Base-by-base conservation (phyloP, 2,888 invertebrate genomes). In the Eupithecia subfuscata region DNA sequence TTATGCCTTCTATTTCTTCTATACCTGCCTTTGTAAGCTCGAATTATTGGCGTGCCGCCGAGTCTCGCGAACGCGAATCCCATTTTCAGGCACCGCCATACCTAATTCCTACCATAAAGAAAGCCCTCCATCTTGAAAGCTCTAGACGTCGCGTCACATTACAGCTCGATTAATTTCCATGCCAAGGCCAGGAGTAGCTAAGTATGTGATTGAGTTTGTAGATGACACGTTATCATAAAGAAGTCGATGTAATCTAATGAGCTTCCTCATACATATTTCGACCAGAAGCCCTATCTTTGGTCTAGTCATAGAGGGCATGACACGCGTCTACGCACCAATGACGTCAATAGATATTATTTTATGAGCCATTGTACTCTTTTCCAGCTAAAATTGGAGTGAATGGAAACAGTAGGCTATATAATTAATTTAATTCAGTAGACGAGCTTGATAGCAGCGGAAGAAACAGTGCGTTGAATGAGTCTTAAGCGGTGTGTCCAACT, bases 381-480 rank as follows among this genome's bases (percentile, higher is more conserved):
- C 70, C 71, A 60, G 67, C 69, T 75, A 45, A 48, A 69, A 72
- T 34, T 74, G 40, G 56, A 73, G 64, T 75, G 40, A 65, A 72
- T 75, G 73, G 67, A 73, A 73, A 72, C 75, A 75, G 71, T 73
- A 56, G 72, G 68, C 72, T 25, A 48, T 74, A 69, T 79, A 69
- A 77, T 79, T 77, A 73, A 79, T 79, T 75, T 63, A 75, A 76
- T 75, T 75, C 70, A 25, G 71, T 74, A 72, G 70, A 70, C 68
- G 63, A 40, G 56, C 69, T 71, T 69, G 63, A 8, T 1, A 30
- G 11, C 30, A 18, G 12, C 5, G 16, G 7, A 34, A 34, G 18
- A 34, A 5, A 34, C 18, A 18, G 34, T 8, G 34, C 18, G 30
- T 34, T 2, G 34, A 34, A 64, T 34, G 18, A 34, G 18, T 34